Percentiles rank a stretch among this genome's conserved stretches.
Evolutionary conservation across 2,113 vertebrate genomes (phyloP).

Genomic region (Cyrtonyx montezumae): DNA sequence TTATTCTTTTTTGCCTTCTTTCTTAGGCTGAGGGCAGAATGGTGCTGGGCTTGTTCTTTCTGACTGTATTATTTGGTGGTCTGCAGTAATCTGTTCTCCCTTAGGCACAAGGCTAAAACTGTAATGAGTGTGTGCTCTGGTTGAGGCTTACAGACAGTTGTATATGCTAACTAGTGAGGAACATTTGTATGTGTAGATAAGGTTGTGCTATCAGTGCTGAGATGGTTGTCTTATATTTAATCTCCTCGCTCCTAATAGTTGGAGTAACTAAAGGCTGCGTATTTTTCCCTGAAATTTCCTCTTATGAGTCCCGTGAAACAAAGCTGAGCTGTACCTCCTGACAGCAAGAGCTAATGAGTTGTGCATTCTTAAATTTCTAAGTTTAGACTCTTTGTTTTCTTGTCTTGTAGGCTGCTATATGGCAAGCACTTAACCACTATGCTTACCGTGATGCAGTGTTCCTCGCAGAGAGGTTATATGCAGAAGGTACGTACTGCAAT

Average conservation of each 20-base stretch:
- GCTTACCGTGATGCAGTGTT: conserved; percentile 91
- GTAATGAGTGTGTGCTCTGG: rapidly evolving
- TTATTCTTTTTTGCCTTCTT: neutral
- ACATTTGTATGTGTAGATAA: rapidly evolving
- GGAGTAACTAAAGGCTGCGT: neutral
- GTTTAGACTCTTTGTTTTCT: neutral
- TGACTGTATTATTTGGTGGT: neutral
- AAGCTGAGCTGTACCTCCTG: neutral
- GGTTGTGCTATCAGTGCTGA: neutral
- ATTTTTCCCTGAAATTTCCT: neutral
- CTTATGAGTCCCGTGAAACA: neutral
- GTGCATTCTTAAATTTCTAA: neutral
- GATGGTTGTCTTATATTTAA: neutral
- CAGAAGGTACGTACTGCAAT: conserved; percentile 84
- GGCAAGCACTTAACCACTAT: conserved; percentile 94
- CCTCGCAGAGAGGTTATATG: conserved; percentile 89
- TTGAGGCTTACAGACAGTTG: neutral
- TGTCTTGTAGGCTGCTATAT: conserved; percentile 88
- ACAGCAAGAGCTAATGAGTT: neutral
- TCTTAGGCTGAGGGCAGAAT: neutral
- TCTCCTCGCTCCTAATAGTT: neutral
- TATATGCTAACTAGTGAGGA: neutral
- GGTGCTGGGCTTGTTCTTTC: neutral
- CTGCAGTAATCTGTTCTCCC: neutral
- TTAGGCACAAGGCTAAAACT: neutral